Evolutionary conservation across 2,888 invertebrate genomes (phyloP), one percentile per base, ranked within the genome.

Genomic region (Heliconius erato): DNA sequence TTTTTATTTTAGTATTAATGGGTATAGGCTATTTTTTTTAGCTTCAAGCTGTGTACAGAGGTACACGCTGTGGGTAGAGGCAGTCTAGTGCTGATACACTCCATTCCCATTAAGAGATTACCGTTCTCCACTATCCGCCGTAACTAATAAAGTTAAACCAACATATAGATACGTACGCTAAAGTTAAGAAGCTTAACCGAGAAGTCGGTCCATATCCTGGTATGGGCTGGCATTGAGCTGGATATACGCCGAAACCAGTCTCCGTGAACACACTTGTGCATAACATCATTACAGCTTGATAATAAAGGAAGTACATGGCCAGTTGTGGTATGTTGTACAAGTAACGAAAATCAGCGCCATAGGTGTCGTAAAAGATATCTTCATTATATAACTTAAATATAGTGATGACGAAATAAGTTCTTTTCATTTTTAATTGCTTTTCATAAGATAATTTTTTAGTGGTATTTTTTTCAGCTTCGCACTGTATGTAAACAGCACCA

Each of bases 211-310:
- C 99, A 79, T 96, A 93, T 0, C 98, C 98, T 74, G 98, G 96
- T 85, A 96, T 91, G 0, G 98, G 96, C 67, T 96, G 93, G 28
- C 97, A 96, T 74, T 93, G 95, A 0, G 92, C 92, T 0, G 99
- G 99, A 91, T 99, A 99, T n/a, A 98, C 97, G 6, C 99, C 99
- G 63, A 99, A 96, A 0, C 98, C 98, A 0, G 98, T 97, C 92
- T 98, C 97, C 71, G 98, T 97, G 88, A 98, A 98, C 54, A 98
- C 97, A 88, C 97, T 97, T 88, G 98, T 98, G 2, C 98, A 97
- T 85, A 99, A 91, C 82, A 97, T 94, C 96, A 98, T 97, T 2
- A 98, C 97, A 74, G 97, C 96, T 91, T 98, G 98, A 85, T 98
- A 96, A 80, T 98, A 96, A 92, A 98, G 96, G 71, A 98, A 97